Base-by-base conservation (phyloP, 2,797 vertebrate species). In the Arremon brunneinucha region DNA sequence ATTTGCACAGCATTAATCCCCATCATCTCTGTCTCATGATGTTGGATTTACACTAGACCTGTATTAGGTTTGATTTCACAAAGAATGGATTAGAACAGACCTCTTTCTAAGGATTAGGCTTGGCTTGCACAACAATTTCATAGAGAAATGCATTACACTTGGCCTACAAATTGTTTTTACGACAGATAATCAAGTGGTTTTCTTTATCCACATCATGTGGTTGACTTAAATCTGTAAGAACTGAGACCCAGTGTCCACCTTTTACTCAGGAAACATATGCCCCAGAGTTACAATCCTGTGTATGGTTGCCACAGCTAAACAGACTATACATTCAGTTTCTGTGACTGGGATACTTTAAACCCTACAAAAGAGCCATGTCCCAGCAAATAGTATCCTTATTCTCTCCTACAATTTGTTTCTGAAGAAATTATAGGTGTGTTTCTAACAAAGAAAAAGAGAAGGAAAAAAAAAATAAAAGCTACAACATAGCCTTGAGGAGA, bases 71-170 rank as follows among this genome's bases (percentile, higher is more conserved):
- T 90, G 41, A 74, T 95, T 94, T 94, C 83, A 77, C 39, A 87
- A 78, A 95, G 68, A 67, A 79, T n/a, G 68, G 87, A 94, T 95
- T 95, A 96, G 24, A 60, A 59, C 15, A 95, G 62, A 72, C 39
- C 28, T 86, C 60, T 91, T 94, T 87, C 50, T 34, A 77, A 87
- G 81, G 83, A 93, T 93, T 94, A 95, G 27, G 11, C 23, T 83
- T 92, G 79, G 65, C 28, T 94, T 88, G 81, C 50, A 67, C 50
- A 89, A 78, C 14, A 60, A 59, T 83, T 95, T 92, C 1, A 3
- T 69, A 87, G 35, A 64, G 64, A 87, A 92, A 89, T 69, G 3
- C 57, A 85, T 81, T 79, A 67, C 15, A 44, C 52, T 85, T 91
- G 50, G 59, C 55, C 76, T 81, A 83, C 28, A 88, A 91, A 90